These are phyloP conservation scores for Monodelphis domestica DNA, from an alignment of 2,797 vertebrate species.

Conservation along the genomic window DNA sequence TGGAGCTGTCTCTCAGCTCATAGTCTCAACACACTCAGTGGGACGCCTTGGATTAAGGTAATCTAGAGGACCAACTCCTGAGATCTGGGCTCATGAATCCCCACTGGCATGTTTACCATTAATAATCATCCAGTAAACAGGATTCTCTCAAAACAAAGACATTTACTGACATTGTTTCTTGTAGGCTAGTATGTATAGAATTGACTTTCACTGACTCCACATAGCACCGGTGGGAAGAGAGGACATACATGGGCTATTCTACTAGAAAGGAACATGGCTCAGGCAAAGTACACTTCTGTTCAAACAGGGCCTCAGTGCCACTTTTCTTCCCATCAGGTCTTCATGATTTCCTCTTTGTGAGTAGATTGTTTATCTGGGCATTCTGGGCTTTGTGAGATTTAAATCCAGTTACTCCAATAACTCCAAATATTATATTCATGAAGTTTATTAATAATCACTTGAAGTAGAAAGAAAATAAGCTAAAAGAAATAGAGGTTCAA, in stretches of 20 bases:
- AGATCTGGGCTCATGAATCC: background rate
- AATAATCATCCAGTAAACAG: background rate
- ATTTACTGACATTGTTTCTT: background rate
- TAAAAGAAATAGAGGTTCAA: no score
- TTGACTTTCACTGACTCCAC: background rate
- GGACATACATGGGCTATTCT: background rate
- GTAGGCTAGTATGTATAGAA: background rate
- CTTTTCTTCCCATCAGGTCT: background rate
- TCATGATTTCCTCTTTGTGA: background rate
- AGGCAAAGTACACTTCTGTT: background rate
- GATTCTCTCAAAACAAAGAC: background rate
- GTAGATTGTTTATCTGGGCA: background rate
- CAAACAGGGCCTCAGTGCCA: background rate
- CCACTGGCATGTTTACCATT: background rate
- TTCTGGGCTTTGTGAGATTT: no score
- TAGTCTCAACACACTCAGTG: background rate
- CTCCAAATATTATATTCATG: no score
- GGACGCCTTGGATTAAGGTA: no score
- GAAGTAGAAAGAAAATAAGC: no score
- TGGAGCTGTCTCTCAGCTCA: background rate
- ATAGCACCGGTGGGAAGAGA: background rate
- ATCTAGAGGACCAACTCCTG: background rate
- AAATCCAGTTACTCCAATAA: no score
- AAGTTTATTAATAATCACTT: no score
- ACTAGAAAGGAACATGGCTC: background rate